Conservation (phyloP, 2,888 invertebrate species). For the Salticus scenicus region DNA sequence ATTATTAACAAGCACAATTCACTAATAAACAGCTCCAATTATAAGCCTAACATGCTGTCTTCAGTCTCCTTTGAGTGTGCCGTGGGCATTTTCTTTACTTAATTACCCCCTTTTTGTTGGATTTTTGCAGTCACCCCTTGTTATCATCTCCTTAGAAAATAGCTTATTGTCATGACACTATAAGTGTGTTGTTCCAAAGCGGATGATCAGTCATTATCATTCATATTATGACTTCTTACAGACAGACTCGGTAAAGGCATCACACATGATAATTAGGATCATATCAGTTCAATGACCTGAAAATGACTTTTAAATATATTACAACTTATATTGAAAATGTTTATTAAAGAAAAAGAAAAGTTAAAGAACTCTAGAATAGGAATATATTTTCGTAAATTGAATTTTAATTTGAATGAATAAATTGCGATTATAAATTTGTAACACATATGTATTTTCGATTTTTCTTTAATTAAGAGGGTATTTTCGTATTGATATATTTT, state of each 20-base stretch:
- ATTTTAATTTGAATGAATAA: no score
- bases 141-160: conserved; percentile 19
- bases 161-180: conserved; percentile 40
- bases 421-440: no score
- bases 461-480: no score
- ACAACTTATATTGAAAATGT: no score
- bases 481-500: no score
- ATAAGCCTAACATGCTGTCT: conserved; percentile 27
- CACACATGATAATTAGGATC: neutral
- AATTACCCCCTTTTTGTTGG: conserved; percentile 38
- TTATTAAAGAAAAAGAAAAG: no score
- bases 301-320: neutral
- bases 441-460: no score
- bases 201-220: conserved; percentile 56
- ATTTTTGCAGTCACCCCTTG: conserved; percentile 26
- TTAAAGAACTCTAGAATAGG: no score
- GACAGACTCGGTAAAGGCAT: neutral
- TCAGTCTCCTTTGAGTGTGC: conserved; percentile 2
- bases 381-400: no score
- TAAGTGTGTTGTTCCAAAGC: conserved; percentile 33
- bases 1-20: no score
- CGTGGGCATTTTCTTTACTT: conserved; percentile 21
- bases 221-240: conserved; percentile 30
- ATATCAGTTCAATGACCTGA: neutral
- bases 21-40: neutral